Conservation (phyloP, 2,888 invertebrate species). For the Drosophila demipolita region DNA sequence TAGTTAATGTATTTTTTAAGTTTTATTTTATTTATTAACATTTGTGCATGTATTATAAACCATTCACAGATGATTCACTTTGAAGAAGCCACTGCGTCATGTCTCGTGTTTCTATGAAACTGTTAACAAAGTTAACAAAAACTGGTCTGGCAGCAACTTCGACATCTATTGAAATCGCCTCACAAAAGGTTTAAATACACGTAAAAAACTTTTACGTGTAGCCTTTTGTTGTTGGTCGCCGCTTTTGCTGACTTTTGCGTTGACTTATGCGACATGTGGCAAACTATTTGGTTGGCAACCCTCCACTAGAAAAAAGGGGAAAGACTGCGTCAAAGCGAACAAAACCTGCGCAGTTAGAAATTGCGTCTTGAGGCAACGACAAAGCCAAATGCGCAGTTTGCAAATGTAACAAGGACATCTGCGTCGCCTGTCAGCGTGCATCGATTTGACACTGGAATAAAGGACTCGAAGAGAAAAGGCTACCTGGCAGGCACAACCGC, state of each 20-base stretch:
- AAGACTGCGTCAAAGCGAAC: slow-evolving; percentile 22
- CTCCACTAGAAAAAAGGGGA: not conserved
- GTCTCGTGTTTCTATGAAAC: slow-evolving; percentile 27
- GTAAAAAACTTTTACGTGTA: slow-evolving; percentile 53
- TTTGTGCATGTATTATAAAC: not conserved
- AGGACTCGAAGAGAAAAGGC: slow-evolving; percentile 38
- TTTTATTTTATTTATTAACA: not conserved
- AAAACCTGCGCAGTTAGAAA: slow-evolving; percentile 65
- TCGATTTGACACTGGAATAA: slow-evolving; percentile 70
- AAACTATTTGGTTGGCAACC: slow-evolving; percentile 30
- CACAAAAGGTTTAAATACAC: slow-evolving; percentile 57
- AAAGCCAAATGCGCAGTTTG: slow-evolving; percentile 56
- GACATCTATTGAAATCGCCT: slow-evolving; percentile 15
- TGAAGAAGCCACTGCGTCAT: slow-evolving; percentile 17
- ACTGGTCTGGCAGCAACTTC: slow-evolving; percentile 22
- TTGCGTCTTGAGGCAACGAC: slow-evolving; percentile 48
- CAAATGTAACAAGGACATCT: slow-evolving; percentile 4
- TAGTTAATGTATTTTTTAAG: no score
- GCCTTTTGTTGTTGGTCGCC: slow-evolving; percentile 28
- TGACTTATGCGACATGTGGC: slow-evolving; percentile 57
- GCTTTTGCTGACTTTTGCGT: slow-evolving; percentile 54
- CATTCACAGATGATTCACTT: slow-evolving; percentile 10
- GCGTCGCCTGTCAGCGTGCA: slow-evolving; percentile 37
- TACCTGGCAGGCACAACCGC: slow-evolving; percentile 56
- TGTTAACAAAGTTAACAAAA: slow-evolving; percentile 8